Conservation (phyloP, 2,888 invertebrate species). For the Andrena marginata region DNA sequence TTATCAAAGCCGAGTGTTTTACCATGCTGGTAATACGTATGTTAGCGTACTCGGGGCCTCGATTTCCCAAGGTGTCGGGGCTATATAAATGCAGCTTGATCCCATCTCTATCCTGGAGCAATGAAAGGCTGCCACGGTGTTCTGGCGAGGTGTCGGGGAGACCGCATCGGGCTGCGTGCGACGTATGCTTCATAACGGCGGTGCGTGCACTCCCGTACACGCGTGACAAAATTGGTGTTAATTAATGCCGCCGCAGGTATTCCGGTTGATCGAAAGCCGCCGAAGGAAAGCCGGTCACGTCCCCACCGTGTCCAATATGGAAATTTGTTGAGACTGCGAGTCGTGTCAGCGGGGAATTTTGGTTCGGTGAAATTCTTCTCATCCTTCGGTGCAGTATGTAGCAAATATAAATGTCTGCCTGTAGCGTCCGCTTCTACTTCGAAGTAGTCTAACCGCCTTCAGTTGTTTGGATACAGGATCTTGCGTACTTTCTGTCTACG, state of each 20-base stretch:
- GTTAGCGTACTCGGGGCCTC: background rate
- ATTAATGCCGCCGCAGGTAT: constrained; percentile 50
- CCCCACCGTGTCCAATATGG: background rate
- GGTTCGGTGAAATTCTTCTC: background rate
- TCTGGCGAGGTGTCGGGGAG: constrained; percentile 24
- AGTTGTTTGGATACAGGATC: too few species aligned
- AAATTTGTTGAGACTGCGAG: constrained; percentile 14
- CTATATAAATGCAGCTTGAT: constrained; percentile 23
- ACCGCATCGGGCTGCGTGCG: constrained; percentile 17
- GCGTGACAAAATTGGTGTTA: constrained; percentile 60
- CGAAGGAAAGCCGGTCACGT: constrained; percentile 36
- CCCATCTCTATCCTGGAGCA: constrained; percentile 31
- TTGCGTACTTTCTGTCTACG: too few species aligned
- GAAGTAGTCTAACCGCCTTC: too few species aligned
- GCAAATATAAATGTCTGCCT: too few species aligned
- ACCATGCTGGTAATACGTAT: background rate
- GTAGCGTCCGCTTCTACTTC: too few species aligned
- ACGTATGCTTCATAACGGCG: constrained; percentile 27
- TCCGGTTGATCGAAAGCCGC: constrained; percentile 23
- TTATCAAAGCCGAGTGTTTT: background rate
- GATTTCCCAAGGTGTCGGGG: constrained; percentile 6
- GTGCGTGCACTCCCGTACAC: constrained; percentile 5
- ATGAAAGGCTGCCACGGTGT: constrained; percentile 19
- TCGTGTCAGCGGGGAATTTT: background rate
- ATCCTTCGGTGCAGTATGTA: too few species aligned